Conservation (phyloP, 2,888 invertebrate genomes). For the Eledona agricola region DNA sequence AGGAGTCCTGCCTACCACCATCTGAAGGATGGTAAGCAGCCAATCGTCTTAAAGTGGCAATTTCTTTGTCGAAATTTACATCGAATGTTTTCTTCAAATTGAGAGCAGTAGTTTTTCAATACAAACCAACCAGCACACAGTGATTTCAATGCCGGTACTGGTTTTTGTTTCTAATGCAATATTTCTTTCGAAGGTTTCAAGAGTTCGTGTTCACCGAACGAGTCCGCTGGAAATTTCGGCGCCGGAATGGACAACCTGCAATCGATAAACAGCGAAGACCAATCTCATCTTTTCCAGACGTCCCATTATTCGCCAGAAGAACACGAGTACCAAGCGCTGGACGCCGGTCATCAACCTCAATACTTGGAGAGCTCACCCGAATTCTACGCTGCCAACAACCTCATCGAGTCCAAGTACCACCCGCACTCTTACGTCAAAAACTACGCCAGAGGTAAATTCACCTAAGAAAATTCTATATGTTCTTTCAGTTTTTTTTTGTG, state of each 20-base stretch:
- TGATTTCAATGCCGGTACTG: too few relatives aligned
- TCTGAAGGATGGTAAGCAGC: conserved; percentile 59
- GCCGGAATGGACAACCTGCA: conserved; percentile 60
- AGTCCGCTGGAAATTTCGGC: conserved; percentile 67
- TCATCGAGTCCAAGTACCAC: conserved; percentile 73
- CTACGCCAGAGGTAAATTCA: conserved; percentile 76
- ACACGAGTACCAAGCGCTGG: conserved; percentile 67
- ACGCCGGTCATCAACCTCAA: conserved; percentile 66
- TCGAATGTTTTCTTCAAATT: conserved; percentile 38
- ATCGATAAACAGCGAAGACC: conserved; percentile 62
- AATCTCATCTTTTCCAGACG: conserved; percentile 52
- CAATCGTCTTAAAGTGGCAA: too few relatives aligned
- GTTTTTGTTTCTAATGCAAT: too few relatives aligned
- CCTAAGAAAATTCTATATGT: too few relatives aligned
- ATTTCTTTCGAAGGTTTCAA: conserved; percentile 52
- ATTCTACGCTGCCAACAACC: conserved; percentile 74
- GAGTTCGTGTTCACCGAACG: conserved; percentile 64
- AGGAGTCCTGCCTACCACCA: conserved; percentile 58
- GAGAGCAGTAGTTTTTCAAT: conserved; percentile 1
- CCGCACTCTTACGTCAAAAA: conserved; percentile 73
- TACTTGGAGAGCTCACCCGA: conserved; percentile 76
- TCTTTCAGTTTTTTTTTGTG: too few relatives aligned
- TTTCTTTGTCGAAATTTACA: too few relatives aligned
- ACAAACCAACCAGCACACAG: not conserved
- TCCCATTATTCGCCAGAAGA: conserved; percentile 67